Conservation (phyloP, 2,888 invertebrate genomes). For the Philereme transversata region DNA sequence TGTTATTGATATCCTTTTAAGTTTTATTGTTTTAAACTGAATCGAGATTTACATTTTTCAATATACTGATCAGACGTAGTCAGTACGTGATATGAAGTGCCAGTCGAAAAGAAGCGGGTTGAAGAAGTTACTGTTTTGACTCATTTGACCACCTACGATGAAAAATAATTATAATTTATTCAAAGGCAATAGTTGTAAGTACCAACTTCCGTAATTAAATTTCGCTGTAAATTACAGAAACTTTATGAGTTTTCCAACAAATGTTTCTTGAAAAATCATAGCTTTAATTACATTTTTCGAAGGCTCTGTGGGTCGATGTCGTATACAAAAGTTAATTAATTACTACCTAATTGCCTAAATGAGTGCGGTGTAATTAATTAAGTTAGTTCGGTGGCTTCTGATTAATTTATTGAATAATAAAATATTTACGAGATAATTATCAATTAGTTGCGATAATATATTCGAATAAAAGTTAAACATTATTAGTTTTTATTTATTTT, state of each 20-base stretch:
- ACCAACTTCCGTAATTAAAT: neutral
- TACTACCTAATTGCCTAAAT: slow-evolving; percentile 40
- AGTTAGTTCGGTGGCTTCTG: slow-evolving; percentile 29
- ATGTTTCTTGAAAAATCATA: slow-evolving; percentile 17
- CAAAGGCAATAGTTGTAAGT: neutral
- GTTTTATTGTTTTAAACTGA: too few relatives aligned
- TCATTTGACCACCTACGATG: neutral
- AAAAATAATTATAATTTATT: neutral
- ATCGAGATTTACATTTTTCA: too few relatives aligned
- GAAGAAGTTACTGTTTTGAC: too few relatives aligned
- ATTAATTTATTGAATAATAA: slow-evolving; percentile 17
- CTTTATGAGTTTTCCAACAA: slow-evolving; percentile 7
- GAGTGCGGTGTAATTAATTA: slow-evolving; percentile 37
- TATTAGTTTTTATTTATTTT: too few relatives aligned
- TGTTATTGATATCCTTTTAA: too few relatives aligned
- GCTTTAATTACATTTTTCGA: slow-evolving; percentile 21
- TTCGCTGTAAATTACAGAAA: slow-evolving; percentile 2
- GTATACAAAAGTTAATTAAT: slow-evolving; percentile 29
- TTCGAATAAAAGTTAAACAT: too few relatives aligned
- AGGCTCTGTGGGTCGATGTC: slow-evolving; percentile 13
- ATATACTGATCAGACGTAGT: too few relatives aligned
- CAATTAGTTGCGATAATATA: too few relatives aligned
- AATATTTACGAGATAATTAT: too few relatives aligned
- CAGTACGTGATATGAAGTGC: too few relatives aligned
- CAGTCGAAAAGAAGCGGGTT: too few relatives aligned